Base-by-base conservation (phyloP, 2,797 vertebrate species). In the Florisuga fusca region DNA sequence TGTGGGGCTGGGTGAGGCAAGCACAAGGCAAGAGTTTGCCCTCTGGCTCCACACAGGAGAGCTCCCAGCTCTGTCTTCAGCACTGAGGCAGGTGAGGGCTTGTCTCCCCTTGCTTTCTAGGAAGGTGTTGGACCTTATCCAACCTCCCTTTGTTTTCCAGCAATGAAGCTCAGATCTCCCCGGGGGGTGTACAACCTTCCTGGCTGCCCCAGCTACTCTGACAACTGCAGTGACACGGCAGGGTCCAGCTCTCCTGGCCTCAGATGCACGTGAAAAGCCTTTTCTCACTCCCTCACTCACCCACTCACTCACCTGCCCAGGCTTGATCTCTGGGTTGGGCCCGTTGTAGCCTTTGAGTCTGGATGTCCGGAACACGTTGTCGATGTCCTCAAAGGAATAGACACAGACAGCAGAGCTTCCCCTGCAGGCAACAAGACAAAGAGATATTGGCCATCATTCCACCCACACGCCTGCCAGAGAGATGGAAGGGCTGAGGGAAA, bases 391-490 rank as follows among this genome's bases (percentile, higher is more conserved):
- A 1, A 98, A 97, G 9, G 97, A 97, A 68, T 98, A 98, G 38
- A 98, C 95, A 0, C 98, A 98, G 51, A 98, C 95, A 0, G 98
- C 98, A 0, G 98, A 98, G 86, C 98, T 98, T 54, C 97, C 97
- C 98, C 98, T 98, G 92, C 1, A 16, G 61, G 36, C 27, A 78
- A 51, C 0, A 1, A 25, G 67, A 90, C 34, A 67, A 18, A 4
- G 4, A 33, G 50, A 71, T 2, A 25, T 1, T 41, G 54, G 63
- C 41, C 63, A 54, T 12, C 53, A 33, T 64, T 5, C 71, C 27
- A 73, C 41, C 68, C 73, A 31, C 0, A 0, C 14, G 25, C n/a
- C 46, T 33, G 9, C 41, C 66, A 46, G 54, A 58, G 38, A 72
- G 20, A 26, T 10, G 7, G 7, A 54, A 46, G 50, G 58, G 45